Percentiles rank a stretch among this genome's conserved stretches.
Conservation (phyloP, 1,140 invertebrate genomes). For the Pseudachorutes palmiensis region DNA sequence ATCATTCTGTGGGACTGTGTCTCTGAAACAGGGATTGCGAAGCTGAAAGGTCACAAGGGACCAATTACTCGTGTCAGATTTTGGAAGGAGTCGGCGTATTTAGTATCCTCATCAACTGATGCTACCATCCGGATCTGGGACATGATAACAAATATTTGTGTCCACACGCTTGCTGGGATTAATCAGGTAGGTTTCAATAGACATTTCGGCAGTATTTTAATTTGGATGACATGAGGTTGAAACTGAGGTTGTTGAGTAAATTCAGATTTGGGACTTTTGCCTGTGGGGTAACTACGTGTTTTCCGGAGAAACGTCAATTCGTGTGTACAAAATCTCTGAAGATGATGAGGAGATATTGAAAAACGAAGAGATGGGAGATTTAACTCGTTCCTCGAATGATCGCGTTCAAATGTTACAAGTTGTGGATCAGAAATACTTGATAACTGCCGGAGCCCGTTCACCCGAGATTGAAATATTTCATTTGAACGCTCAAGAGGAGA, state of each 20-base stretch:
- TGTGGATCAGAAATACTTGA: conserved; percentile 18
- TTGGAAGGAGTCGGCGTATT: conserved; percentile 59
- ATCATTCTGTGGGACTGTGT: conserved; percentile 93
- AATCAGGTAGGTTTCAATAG: conserved; percentile 45
- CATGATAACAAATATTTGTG: conserved; percentile 87
- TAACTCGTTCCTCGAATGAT: conserved; percentile 25
- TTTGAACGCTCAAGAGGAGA: conserved; percentile 65
- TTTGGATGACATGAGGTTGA: conserved; percentile 3
- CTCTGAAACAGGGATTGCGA: conserved; percentile 75
- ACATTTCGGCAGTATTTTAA: too few relatives aligned
- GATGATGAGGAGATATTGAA: conserved; percentile 9
- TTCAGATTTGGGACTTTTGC: conserved; percentile 32
- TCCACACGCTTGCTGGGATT: conserved; percentile 65
- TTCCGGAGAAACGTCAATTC: conserved; percentile 24
- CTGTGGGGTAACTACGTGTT: conserved; percentile 31
- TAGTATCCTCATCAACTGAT: conserved; percentile 88
- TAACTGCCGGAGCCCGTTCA: conserved; percentile 22
- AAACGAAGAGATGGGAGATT: conserved; percentile 28
- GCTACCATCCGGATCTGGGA: conserved; percentile 97
- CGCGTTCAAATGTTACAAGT: conserved; percentile 13
- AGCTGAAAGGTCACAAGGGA: conserved; percentile 86
- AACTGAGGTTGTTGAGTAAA: neutral
- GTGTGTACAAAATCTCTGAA: conserved; percentile 20
- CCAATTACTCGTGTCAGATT: conserved; percentile 80
- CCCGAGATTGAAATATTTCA: conserved; percentile 67